Evolutionary conservation across 35 echinoderm and acorn worm species (phyloP).

Genomic region (Diadema setosum): DNA sequence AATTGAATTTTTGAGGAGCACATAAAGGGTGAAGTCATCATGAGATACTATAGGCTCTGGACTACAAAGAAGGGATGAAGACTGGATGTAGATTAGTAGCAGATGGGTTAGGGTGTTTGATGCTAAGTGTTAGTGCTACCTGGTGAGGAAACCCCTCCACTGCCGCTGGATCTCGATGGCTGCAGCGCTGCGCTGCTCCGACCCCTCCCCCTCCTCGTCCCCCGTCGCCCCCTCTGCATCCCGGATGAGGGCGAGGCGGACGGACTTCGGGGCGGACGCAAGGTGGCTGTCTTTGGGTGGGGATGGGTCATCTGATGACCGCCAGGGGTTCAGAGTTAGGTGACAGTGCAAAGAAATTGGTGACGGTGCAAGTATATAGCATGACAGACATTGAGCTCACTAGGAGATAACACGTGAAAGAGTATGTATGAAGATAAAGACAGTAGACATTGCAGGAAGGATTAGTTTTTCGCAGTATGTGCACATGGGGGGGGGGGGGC

Average conservation of each 20-base stretch:
- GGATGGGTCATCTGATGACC: not conserved
- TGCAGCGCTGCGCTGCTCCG: conserved; percentile 57
- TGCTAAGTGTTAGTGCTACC: conserved; percentile 40
- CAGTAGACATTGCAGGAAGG: not conserved
- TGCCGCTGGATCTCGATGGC: conserved; percentile 81
- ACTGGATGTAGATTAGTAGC: no score
- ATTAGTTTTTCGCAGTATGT: not conserved
- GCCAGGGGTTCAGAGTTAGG: not conserved
- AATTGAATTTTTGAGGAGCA: no score
- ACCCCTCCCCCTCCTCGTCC: not conserved
- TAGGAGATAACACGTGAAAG: not conserved
- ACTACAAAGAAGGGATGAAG: not conserved
- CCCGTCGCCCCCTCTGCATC: conserved; percentile 1
- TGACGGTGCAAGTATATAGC: not conserved
- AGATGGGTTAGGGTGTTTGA: no score
- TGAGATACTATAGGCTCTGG: no score
- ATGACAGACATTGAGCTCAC: not conserved
- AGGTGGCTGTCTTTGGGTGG: conserved; percentile 20
- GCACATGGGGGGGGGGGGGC: not conserved
- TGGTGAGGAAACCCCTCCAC: conserved; percentile 75
- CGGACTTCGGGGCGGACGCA: conserved; percentile 34
- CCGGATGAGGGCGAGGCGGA: conserved; percentile 46
- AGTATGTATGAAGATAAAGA: not conserved
- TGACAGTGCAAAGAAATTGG: not conserved
- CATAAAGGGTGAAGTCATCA: no score